Percentiles rank a stretch among this genome's conserved stretches.
Conservation (phyloP, 2,888 invertebrate genomes). For the Dryadula phaetusa region DNA sequence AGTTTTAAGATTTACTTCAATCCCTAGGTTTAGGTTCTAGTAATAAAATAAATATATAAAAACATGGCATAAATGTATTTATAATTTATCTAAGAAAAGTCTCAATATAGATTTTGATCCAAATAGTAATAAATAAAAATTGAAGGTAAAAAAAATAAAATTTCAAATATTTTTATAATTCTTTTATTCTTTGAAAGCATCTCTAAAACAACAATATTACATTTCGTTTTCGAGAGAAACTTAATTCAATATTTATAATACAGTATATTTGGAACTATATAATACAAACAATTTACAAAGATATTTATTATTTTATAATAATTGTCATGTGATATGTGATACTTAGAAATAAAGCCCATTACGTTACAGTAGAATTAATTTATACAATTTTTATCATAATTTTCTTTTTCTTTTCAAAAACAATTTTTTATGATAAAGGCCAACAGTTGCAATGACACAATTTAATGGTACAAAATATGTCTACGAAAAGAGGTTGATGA, state of each 20-base stretch:
- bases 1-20: too few relatives aligned
- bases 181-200: constrained; percentile 63
- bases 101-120: too few relatives aligned
- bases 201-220: constrained; percentile 60
- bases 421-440: not conserved
- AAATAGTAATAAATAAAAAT: too few relatives aligned
- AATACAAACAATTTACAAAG: constrained; percentile 78
- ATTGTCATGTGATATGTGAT: constrained; percentile 77
- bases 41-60: too few relatives aligned
- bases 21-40: too few relatives aligned
- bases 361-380: constrained; percentile 19
- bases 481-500: not conserved
- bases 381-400: not conserved
- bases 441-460: not conserved
- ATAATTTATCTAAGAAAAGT: too few relatives aligned
- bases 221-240: constrained; percentile 64
- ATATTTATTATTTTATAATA: constrained; percentile 39
- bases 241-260: constrained; percentile 61
- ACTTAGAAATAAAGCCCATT: constrained; percentile 50
- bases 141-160: constrained; percentile 21
- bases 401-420: not conserved
- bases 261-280: constrained; percentile 74
- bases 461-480: not conserved
- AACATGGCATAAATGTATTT: too few relatives aligned
- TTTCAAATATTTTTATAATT: constrained; percentile 52